These are phyloP conservation scores for Platerodrilus igneus DNA, from an alignment of 2,888 invertebrate species.

Conservation along the genomic window DNA sequence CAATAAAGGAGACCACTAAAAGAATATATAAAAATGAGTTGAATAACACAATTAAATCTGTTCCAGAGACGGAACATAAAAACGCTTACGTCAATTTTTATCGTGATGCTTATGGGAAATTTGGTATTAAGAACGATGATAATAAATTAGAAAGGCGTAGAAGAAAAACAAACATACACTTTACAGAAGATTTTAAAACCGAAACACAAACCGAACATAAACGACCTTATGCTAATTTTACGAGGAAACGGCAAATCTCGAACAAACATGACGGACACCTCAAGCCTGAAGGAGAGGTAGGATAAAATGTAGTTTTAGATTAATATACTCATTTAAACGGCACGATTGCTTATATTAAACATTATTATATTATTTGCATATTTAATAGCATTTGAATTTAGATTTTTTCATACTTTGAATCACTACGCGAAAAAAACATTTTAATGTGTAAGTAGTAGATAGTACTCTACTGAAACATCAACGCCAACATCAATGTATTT, in stretches of 20 bases:
- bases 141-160: constrained; percentile 26
- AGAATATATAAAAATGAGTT: constrained; percentile 31
- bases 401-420: too few species aligned
- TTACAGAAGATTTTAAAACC: constrained; percentile 28
- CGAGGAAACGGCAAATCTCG: constrained; percentile 47
- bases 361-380: too few species aligned
- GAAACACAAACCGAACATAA: constrained; percentile 37
- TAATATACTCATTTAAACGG: constrained; percentile 3
- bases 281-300: constrained; percentile 38
- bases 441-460: too few species aligned
- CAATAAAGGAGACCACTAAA: constrained; percentile 34
- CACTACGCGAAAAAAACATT: too few species aligned
- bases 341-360: too few species aligned
- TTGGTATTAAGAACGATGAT: constrained; percentile 19
- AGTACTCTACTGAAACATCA: too few species aligned
- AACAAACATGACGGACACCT: constrained; percentile 41
- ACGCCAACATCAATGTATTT: too few species aligned
- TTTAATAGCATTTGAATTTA: too few species aligned
- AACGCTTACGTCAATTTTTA: constrained; percentile 41
- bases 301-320: constrained; percentile 14
- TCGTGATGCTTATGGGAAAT: constrained; percentile 17
- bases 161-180: constrained; percentile 23
- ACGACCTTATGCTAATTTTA: constrained; percentile 47
- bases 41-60: constrained; percentile 30
- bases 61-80: constrained; percentile 40